Evolutionary conservation across 2,888 invertebrate genomes (phyloP), one percentile per base, ranked within the genome.

Genomic region (Papilio elwesi): DNA sequence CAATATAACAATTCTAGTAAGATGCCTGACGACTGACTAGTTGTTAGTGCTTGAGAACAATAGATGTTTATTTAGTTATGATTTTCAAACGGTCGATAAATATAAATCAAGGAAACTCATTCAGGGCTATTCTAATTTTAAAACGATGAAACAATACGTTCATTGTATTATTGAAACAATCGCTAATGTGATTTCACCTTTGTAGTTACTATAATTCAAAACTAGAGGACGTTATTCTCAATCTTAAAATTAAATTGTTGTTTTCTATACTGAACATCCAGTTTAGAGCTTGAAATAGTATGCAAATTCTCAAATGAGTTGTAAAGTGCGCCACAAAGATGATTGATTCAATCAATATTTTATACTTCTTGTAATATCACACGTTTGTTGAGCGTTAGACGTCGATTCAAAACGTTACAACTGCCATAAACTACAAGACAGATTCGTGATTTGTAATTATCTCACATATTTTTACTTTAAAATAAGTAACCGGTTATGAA

Each of bases 41-140:
- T 55, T 26, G 0, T 13, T 53, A n/a, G 6, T 36, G 13, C 12
- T 57, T 1, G 36, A 38, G 38, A 59, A 59, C 59, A 59, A 59
- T 59, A 59, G 59, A 59, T 59, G 59, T 38, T 59, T 59, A 59
- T 59, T 59, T 59, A 9, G 38, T 59, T 59, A 59, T 59, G n/a
- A 59, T 38, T 59, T 59, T 59, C 59, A 59, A 59, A 38, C 38
- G 59, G 1, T 59, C 26, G 16, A 55, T 38, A 59, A 59, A 36
- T 57, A 57, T 38, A 9, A 59, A n/a, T 59, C 38, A 59, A 59
- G 38, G 59, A 38, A 59, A 59, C 59, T 59, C 59, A 8, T 38
- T 59, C 38, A 59, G 38, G 59, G 59, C 13, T 38, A 59, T 59
- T 59, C 36, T 59, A 59, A 59, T 59, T 59, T 59, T 38, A 5